A percentile compares a stretch with the other conserved stretches of the same genome.
Conservation (phyloP, 2,888 invertebrate species). For the Boloria euphrosyne region DNA sequence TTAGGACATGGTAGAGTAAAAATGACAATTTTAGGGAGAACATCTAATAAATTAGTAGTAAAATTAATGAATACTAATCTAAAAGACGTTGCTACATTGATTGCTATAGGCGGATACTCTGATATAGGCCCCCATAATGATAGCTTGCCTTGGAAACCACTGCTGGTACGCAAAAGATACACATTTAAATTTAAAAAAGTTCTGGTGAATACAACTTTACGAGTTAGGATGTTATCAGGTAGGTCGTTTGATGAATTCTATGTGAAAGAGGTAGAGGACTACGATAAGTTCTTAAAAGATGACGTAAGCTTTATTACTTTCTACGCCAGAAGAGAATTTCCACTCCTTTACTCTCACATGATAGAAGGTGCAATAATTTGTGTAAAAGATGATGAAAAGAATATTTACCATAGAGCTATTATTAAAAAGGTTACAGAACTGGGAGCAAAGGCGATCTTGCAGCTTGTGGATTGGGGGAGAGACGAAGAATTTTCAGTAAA, state of each 20-base stretch:
- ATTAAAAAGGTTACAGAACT: constrained; percentile 41
- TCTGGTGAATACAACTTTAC: constrained; percentile 38
- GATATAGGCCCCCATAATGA: constrained; percentile 39
- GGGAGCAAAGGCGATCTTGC: constrained; percentile 39
- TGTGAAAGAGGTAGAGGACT: constrained; percentile 46
- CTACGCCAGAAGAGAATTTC: constrained; percentile 37
- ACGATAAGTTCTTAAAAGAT: constrained; percentile 40
- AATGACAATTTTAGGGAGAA: constrained; percentile 43
- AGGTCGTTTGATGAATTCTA: constrained; percentile 44
- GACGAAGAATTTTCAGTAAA: constrained; percentile 37
- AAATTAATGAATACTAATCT: constrained; percentile 46
- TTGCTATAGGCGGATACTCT: constrained; percentile 44
- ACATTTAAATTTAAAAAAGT: constrained; percentile 40
- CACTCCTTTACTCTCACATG: constrained; percentile 38
- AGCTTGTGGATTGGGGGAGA: constrained; percentile 48
- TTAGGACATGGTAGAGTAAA: constrained; percentile 44
- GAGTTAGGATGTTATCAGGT: constrained; percentile 45
- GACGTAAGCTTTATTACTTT: constrained; percentile 40
- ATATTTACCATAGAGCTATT: constrained; percentile 46
- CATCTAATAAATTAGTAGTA: constrained; percentile 40
- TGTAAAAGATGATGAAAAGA: constrained; percentile 31
- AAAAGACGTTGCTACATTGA: constrained; percentile 49
- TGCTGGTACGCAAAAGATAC: constrained; percentile 29
- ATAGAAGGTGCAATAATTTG: constrained; percentile 41
- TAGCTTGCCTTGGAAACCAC: constrained; percentile 28